Base-by-base conservation (phyloP, 2,113 vertebrate species). In the Cyphomyrus discorhynchus region DNA sequence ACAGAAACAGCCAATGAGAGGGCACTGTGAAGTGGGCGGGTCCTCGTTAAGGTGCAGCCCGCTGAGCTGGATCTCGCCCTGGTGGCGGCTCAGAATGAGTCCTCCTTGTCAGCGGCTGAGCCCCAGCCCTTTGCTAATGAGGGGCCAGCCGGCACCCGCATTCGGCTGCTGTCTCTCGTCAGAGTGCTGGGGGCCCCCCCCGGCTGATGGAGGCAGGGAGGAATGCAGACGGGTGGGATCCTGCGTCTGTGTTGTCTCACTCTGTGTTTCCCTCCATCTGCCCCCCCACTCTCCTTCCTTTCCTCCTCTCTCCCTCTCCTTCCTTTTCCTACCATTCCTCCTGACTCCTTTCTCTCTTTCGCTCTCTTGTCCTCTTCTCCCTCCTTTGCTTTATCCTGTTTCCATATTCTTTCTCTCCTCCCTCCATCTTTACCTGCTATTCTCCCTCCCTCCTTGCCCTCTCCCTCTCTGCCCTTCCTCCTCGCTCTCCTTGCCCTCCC, bases 161-260 rank as follows among this genome's bases (percentile, higher is more conserved):
- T 19, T 74, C 56, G 13, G 19, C 24, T 17, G 58, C 87, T 74
- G 56, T 70, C 62, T 49, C 46, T 35, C 11, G 7, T 74, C 88
- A 93, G 92, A 93, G 91, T 92, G 93, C 92, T 90, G 90, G 93
- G 94, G 94, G 93, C 91, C 24, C 1, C 31, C 39, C 39, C 80
- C 42, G 0, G 42, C 80, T 8, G 80, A 45, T 83, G 42, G 82
- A 35, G 46, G 66, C n/a, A 27, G 62, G 66, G 82, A 45, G 89
- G 87, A 89, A 86, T 88, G 90, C 90, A 86, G 77, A 84, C 89
- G 77, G 39, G n/a, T 45, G 86, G 45, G 58, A 88, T 31, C 52
- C 70, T 80, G 88, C 11, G 46, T 92, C 94, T 96, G 95, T 92
- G 93, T 95, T 94, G 93, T 95, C 94, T 95, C 95, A 94, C 90